Evolutionary conservation across 2,888 invertebrate genomes (phyloP).

Genomic region (Caenorhabditis sp.): DNA sequence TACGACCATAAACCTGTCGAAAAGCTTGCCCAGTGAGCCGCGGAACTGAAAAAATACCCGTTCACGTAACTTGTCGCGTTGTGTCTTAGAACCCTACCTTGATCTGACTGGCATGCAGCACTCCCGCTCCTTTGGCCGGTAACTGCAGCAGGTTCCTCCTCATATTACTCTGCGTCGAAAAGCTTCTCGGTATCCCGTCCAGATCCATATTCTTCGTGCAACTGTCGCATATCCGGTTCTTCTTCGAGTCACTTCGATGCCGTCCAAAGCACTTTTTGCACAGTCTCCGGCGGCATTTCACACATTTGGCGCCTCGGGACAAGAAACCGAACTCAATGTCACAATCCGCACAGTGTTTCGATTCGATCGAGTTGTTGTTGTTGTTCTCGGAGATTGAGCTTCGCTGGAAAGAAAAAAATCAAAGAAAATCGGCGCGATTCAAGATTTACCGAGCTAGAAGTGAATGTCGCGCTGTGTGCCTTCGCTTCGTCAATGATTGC

Average conservation of each 20-base stretch:
- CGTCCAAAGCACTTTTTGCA: conserved; percentile 82
- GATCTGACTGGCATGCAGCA: conserved; percentile 67
- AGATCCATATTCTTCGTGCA: conserved; percentile 72
- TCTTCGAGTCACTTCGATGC: conserved; percentile 71
- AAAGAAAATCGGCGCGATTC: no score
- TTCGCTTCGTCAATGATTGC: conserved; percentile 75
- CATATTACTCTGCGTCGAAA: conserved; percentile 57
- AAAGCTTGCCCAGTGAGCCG: conserved; percentile 70
- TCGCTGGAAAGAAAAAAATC: no score
- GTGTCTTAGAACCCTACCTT: conserved; percentile 36
- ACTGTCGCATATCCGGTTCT: conserved; percentile 70
- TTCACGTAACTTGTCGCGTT: no score
- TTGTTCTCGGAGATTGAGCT: conserved; percentile 65
- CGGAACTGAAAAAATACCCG: conserved; percentile 76
- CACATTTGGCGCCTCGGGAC: conserved; percentile 69
- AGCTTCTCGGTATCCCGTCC: conserved; percentile 65
- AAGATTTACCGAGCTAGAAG: conserved; percentile 62
- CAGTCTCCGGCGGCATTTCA: conserved; percentile 74
- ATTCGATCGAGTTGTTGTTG: conserved; percentile 61
- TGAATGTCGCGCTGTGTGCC: conserved; percentile 66
- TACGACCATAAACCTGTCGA: conserved; percentile 78
- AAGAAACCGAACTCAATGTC: conserved; percentile 77
- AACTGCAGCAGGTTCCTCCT: conserved; percentile 64
- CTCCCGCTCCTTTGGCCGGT: conserved; percentile 62
- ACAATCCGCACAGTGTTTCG: conserved; percentile 78